Evolutionary conservation across 2,797 vertebrate species (phyloP).

Genomic region (Lepilemur ruficaudatus): DNA sequence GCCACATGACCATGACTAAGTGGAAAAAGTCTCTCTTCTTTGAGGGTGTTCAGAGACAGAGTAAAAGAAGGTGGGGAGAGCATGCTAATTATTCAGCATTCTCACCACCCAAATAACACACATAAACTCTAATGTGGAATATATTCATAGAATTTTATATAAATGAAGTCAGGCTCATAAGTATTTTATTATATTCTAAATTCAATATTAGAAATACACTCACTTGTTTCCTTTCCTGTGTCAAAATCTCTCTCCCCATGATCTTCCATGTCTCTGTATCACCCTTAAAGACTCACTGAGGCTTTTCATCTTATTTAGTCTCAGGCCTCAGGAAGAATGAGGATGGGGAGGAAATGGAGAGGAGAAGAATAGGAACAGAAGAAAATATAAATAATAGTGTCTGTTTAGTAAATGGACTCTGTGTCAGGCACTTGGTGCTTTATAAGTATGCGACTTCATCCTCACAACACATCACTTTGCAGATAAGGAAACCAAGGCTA

Average conservation of each 20-base stretch:
- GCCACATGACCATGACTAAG: neutral
- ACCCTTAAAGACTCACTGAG: neutral
- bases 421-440: neutral
- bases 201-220: neutral
- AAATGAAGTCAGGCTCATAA: neutral
- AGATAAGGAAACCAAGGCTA: neutral
- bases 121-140: neutral
- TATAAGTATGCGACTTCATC: neutral
- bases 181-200: neutral
- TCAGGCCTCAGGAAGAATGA: neutral
- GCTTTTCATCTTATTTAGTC: neutral
- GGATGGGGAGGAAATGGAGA: neutral
- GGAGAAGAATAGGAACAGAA: neutral
- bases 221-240: neutral
- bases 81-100: neutral
- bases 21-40: too few relatives aligned
- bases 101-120: neutral
- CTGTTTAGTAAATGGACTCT: neutral
- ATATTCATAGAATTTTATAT: neutral
- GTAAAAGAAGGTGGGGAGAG: neutral
- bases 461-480: neutral
- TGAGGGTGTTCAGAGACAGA: neutral
- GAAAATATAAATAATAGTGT: neutral
- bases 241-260: neutral
- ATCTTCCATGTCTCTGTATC: neutral